These are phyloP conservation scores for Melinaea menophilus DNA, from an alignment of 2,888 invertebrate genomes.

Conservation along the genomic window DNA sequence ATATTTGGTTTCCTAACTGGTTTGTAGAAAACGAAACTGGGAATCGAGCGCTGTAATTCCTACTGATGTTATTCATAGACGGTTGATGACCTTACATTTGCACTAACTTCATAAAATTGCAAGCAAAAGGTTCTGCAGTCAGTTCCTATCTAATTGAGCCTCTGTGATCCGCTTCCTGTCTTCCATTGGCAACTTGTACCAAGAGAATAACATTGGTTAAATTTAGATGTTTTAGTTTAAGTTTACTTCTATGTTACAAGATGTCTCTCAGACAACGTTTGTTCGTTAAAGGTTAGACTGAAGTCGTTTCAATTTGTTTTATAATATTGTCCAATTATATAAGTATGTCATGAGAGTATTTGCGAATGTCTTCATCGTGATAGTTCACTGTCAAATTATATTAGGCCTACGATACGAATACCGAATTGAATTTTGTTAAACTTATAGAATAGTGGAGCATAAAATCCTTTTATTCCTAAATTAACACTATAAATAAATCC, in stretches of 20 bases:
- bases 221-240: conserved; percentile 12
- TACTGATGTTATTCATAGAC: conserved; percentile 28
- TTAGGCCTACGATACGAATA: too few relatives aligned
- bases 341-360: neutral
- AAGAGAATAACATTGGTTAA: conserved; percentile 10
- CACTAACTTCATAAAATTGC: conserved; percentile 69
- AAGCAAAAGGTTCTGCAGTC: conserved; percentile 54
- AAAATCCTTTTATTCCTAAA: neutral
- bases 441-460: neutral
- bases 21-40: neutral
- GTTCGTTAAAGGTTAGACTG: conserved; percentile 33
- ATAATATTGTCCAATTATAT: conserved; percentile 16
- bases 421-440: neutral
- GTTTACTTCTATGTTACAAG: conserved; percentile 12
- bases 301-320: conserved; percentile 30
- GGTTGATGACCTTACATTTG: conserved; percentile 55
- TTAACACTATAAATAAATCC: neutral
- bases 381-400: neutral
- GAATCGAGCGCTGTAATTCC: conserved; percentile 9
- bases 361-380: neutral
- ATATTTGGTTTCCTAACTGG: too few relatives aligned
- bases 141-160: conserved; percentile 51
- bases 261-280: conserved; percentile 28
- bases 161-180: conserved; percentile 61
- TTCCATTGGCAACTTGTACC: conserved; percentile 59